Percentiles rank a stretch among this genome's conserved stretches.
phyloP scores from a whole-genome alignment of 2,888 invertebrate genomes.

The Malthinus seriepunctatus region DNA sequence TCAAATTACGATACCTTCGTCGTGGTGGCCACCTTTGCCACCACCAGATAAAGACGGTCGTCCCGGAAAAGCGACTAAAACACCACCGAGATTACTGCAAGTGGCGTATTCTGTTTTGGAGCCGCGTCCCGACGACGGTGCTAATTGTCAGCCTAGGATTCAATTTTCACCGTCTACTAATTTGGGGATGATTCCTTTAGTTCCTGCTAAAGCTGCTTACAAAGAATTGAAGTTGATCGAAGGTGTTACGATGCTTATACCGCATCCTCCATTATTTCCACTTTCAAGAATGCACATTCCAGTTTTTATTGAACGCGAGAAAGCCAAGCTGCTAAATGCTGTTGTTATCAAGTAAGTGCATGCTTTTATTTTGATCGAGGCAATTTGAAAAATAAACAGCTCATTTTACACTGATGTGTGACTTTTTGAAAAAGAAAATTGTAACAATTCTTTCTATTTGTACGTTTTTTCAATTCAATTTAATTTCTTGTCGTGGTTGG shows the following conservation, averaged over 20 bases:
- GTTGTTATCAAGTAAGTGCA: conserved; percentile 80
- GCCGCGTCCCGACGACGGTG: conserved; percentile 68
- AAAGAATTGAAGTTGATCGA: conserved; percentile 84
- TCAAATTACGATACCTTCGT: conserved; percentile 78
- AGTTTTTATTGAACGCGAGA: conserved; percentile 79
- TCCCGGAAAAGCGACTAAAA: conserved; percentile 50
- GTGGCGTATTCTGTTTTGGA: conserved; percentile 89
- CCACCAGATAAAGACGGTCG: conserved; percentile 65
- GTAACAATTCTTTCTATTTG: too few species aligned
- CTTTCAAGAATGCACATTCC: conserved; percentile 89
- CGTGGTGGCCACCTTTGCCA: conserved; percentile 86
- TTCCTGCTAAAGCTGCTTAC: conserved; percentile 78
- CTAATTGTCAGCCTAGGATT: conserved; percentile 76
- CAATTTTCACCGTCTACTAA: conserved; percentile 65
- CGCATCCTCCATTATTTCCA: conserved; percentile 87
- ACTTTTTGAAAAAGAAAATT: too few species aligned
- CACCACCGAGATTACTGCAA: conserved; percentile 74
- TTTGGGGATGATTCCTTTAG: conserved; percentile 67
- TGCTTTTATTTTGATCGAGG: not conserved
- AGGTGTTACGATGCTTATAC: conserved; percentile 81
- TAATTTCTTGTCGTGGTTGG: too few species aligned
- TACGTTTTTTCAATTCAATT: too few species aligned
- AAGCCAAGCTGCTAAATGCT: conserved; percentile 68
- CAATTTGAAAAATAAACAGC: not conserved
- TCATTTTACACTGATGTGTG: not conserved